Conservation (phyloP, 1,140 invertebrate genomes). For the Lerema accius region DNA sequence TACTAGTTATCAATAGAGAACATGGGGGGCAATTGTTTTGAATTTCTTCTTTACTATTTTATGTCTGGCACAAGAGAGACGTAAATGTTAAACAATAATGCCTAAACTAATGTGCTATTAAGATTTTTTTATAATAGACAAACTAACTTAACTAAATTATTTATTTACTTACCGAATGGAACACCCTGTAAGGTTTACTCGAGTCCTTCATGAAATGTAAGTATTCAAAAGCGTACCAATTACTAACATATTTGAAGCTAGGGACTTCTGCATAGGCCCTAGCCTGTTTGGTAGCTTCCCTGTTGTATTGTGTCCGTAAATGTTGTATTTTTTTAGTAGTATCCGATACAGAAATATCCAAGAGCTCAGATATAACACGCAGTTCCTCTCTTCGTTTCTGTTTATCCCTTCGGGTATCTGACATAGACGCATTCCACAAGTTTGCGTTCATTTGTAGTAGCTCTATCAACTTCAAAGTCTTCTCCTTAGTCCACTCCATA, state of each 20-base stretch:
- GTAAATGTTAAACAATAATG: no score
- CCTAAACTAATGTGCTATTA: no score
- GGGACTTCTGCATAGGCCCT: constrained; percentile 64
- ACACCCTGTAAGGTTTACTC: constrained; percentile 67
- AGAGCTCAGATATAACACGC: constrained; percentile 60
- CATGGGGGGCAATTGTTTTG: no score
- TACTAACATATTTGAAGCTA: constrained; percentile 71
- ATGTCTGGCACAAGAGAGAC: no score
- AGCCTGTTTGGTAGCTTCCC: constrained; percentile 66
- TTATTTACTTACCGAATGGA: constrained; percentile 57
- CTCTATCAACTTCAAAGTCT: constrained; percentile 72
- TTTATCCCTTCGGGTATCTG: constrained; percentile 70
- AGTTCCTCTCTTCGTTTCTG: constrained; percentile 75
- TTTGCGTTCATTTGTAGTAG: constrained; percentile 69
- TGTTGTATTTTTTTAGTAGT: constrained; percentile 77
- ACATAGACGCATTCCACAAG: constrained; percentile 71
- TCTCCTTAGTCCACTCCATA: constrained; percentile 76
- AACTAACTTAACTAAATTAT: no score
- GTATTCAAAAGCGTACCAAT: constrained; percentile 78
- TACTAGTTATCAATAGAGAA: no score
- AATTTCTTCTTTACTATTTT: no score
- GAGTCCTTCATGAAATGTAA: constrained; percentile 77
- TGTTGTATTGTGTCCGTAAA: constrained; percentile 74
- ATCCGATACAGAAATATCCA: constrained; percentile 67
- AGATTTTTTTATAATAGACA: no score